Conservation (phyloP, 2,888 invertebrate genomes). For the Creontiades dilutus region DNA sequence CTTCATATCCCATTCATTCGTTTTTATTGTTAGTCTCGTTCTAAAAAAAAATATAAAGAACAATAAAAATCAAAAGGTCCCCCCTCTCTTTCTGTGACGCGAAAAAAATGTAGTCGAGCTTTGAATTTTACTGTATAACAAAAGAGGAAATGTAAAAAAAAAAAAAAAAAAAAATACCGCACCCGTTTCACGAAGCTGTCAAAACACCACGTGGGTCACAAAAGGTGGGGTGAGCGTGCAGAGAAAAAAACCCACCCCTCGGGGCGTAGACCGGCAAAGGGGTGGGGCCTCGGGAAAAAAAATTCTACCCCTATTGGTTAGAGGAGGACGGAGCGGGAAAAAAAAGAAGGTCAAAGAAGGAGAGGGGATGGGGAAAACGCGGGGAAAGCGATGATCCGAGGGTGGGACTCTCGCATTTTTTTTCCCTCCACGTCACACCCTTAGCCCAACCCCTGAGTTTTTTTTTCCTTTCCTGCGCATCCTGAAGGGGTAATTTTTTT, state of each 20-base stretch:
- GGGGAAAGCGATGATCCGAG: constrained; percentile 62
- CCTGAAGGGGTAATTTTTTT: constrained; percentile 24
- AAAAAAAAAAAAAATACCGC: constrained; percentile 4
- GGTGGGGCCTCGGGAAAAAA: constrained; percentile 76
- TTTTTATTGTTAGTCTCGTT: not conserved
- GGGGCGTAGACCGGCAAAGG: constrained; percentile 36
- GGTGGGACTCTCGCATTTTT: constrained; percentile 61
- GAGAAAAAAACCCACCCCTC: constrained; percentile 31
- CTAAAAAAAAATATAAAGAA: no score
- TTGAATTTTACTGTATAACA: constrained; percentile 24
- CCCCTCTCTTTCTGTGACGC: not conserved
- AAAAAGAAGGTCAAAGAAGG: not conserved
- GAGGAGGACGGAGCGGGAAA: not conserved
- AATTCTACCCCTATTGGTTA: constrained; percentile 73
- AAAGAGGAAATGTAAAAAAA: not conserved
- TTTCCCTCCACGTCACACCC: constrained; percentile 70
- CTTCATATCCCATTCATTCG: not conserved
- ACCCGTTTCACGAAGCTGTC: constrained; percentile 57
- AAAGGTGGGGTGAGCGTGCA: not conserved
- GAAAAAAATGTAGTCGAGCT: not conserved
- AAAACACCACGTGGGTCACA: constrained; percentile 43
- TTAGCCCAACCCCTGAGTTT: constrained; percentile 48
- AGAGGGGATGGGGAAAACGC: not conserved
- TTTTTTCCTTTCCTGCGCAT: constrained; percentile 58
- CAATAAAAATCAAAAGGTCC: not conserved